Evolutionary conservation across 2,888 invertebrate genomes (phyloP).

Genomic region (Antitype chi): DNA sequence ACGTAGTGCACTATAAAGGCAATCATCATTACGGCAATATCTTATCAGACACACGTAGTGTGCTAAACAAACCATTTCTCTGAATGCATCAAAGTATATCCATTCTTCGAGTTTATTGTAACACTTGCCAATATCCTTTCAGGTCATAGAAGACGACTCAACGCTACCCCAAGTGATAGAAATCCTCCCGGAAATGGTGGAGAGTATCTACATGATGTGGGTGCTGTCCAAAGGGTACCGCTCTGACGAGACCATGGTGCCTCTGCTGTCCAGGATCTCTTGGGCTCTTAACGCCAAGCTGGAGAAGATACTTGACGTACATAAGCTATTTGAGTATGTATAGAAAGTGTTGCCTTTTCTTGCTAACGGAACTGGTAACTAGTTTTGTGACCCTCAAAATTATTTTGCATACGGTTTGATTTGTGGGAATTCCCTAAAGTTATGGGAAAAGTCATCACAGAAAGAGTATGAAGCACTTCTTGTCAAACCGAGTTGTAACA

Average conservation of each 20-base stretch:
- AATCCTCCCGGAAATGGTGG: constrained; percentile 94
- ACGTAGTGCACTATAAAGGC: too few relatives aligned
- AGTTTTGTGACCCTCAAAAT: background rate
- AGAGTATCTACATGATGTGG: constrained; percentile 97
- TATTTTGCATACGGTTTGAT: background rate
- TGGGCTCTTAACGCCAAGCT: constrained; percentile 95
- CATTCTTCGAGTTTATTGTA: background rate
- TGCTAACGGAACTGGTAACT: background rate
- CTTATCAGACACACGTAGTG: background rate
- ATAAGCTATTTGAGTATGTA: constrained; percentile 94
- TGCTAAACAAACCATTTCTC: background rate
- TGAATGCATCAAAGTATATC: background rate
- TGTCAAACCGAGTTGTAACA: too few relatives aligned
- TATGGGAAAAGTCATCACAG: too few relatives aligned
- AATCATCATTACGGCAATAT: background rate
- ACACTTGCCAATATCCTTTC: background rate
- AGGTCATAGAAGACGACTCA: constrained; percentile 93
- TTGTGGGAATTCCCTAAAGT: too few relatives aligned
- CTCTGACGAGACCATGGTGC: constrained; percentile 96
- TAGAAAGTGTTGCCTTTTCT: background rate
- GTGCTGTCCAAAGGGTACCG: constrained; percentile 96
- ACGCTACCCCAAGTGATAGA: constrained; percentile 94
- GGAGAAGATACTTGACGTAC: constrained; percentile 92
- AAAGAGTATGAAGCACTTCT: too few relatives aligned
- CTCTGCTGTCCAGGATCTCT: constrained; percentile 95